A percentile compares a stretch with the other conserved stretches of the same genome.
These are phyloP conservation scores for Caretta caretta DNA, from an alignment of 2,113 vertebrate genomes.

Conservation along the genomic window DNA sequence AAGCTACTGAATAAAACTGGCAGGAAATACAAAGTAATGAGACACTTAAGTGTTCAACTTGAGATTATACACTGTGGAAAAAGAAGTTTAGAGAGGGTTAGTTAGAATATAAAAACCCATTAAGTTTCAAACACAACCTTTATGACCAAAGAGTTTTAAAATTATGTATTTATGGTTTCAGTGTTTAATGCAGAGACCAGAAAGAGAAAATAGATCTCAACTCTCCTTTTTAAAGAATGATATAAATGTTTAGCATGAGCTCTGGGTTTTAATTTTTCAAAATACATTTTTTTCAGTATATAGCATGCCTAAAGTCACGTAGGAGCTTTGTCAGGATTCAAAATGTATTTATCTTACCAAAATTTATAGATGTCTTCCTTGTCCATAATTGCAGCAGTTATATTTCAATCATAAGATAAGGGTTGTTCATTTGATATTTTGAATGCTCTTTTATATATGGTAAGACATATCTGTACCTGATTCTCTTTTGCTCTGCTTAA, in stretches of 20 bases:
- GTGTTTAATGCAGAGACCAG: neutral
- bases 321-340: neutral
- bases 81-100: neutral
- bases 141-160: neutral
- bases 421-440: conserved; percentile 43
- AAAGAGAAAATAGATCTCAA: neutral
- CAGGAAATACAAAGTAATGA: neutral
- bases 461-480: neutral
- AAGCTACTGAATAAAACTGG: conserved; percentile 13
- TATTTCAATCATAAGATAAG: conserved; percentile 31
- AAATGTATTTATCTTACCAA: neutral
- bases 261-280: neutral
- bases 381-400: conserved; percentile 33
- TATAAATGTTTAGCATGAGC: neutral
- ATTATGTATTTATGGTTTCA: neutral
- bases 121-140: neutral
- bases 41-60: neutral
- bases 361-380: neutral
- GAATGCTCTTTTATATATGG: conserved; percentile 43
- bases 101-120: neutral
- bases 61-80: neutral
- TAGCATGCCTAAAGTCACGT: neutral
- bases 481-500: conserved; percentile 53
- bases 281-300: neutral
- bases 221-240: neutral